phyloP scores from a whole-genome alignment of 2,113 vertebrate genomes.

The Rhea americana region DNA sequence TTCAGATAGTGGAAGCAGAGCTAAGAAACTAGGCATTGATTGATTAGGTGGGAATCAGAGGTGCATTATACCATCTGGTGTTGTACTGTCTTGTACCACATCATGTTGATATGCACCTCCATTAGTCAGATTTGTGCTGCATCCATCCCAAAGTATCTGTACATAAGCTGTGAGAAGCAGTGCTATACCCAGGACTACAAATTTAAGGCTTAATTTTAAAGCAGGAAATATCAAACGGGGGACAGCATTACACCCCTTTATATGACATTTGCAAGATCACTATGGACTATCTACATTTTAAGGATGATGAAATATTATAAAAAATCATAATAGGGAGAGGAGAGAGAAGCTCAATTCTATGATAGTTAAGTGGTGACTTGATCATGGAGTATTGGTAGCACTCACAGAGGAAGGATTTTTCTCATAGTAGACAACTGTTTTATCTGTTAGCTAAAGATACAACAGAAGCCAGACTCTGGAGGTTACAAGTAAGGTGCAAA shows the following conservation, averaged over 20 bases:
- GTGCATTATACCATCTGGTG: not conserved
- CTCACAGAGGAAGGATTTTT: not conserved
- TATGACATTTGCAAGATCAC: not conserved
- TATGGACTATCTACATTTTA: not conserved
- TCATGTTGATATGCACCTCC: not conserved
- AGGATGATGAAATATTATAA: not conserved
- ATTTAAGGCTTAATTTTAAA: not conserved
- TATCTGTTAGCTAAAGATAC: not conserved
- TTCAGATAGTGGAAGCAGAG: not conserved
- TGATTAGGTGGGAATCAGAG: not conserved
- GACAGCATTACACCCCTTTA: not conserved
- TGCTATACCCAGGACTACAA: not conserved
- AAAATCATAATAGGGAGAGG: not conserved
- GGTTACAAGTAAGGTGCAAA: not conserved
- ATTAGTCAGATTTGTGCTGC: not conserved
- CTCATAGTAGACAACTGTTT: not conserved
- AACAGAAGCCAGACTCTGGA: not conserved
- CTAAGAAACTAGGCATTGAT: not conserved
- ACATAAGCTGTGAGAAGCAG: not conserved
- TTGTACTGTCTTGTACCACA: not conserved
- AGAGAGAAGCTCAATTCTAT: not conserved
- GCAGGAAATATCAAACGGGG: not conserved
- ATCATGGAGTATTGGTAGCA: fast-evolving
- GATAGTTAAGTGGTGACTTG: not conserved
- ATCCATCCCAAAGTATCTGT: not conserved